Percentiles rank a stretch among this genome's conserved stretches.
Conservation (phyloP, 2,888 invertebrate species). For the Eurytoma californica region DNA sequence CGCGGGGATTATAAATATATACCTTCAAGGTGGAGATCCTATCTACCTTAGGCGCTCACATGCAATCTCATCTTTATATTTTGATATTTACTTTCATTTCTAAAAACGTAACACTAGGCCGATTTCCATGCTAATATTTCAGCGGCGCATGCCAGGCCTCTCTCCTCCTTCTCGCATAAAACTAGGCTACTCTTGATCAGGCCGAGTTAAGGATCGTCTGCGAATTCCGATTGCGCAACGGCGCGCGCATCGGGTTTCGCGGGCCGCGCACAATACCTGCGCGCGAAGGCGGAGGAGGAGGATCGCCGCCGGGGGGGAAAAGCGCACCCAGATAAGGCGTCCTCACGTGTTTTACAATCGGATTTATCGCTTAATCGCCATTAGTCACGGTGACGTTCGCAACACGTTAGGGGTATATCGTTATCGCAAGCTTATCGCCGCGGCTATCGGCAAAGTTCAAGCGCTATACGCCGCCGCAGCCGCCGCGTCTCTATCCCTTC, state of each 20-base stretch:
- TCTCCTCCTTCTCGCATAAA: constrained; percentile 13
- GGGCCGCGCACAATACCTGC: neutral
- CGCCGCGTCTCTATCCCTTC: constrained; percentile 1
- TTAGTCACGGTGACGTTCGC: constrained; percentile 68
- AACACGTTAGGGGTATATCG: constrained; percentile 59
- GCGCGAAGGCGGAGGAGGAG: neutral
- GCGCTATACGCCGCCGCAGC: constrained; percentile 54
- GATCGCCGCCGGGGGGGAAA: constrained; percentile 36
- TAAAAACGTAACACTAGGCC: constrained; percentile 33
- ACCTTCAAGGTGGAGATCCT: neutral
- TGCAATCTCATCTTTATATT: neutral
- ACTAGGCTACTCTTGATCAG: constrained; percentile 39
- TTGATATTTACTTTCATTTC: constrained; percentile 34
- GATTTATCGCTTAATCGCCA: constrained; percentile 70
- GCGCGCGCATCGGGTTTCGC: constrained; percentile 36
- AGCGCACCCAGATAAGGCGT: constrained; percentile 61
- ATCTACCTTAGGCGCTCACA: neutral
- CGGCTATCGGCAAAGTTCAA: constrained; percentile 67
- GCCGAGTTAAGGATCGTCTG: constrained; percentile 29
- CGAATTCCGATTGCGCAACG: constrained; percentile 42
- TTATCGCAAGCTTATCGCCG: constrained; percentile 65
- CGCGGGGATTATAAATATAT: too few species aligned
- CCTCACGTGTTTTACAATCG: constrained; percentile 68
- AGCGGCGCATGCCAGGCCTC: constrained; percentile 6
- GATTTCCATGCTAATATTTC: constrained; percentile 32